Percentiles rank a stretch among this genome's conserved stretches.
phyloP scores from a whole-genome alignment of 2,113 vertebrate genomes.

The Thunnus thynnus region DNA sequence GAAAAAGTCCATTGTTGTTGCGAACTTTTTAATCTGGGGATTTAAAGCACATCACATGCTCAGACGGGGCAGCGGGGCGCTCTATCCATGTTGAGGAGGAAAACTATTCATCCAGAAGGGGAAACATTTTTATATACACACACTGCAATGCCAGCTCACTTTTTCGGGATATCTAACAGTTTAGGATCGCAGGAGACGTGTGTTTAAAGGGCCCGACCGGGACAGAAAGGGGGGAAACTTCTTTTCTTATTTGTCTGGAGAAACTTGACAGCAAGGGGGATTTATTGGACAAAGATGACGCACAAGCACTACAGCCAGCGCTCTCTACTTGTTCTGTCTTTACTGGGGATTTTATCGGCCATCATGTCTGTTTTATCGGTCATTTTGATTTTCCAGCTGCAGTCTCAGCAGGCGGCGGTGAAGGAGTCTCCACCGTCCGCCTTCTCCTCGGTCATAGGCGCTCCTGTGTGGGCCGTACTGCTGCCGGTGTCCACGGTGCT shows the following conservation, averaged over 20 bases:
- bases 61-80: slow-evolving; percentile 26
- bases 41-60: slow-evolving; percentile 83
- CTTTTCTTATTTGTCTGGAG: neutral
- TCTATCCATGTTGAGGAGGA: slow-evolving; percentile 14
- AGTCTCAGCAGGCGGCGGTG: slow-evolving; percentile 76
- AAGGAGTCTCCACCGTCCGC: slow-evolving; percentile 61
- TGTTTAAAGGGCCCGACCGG: neutral
- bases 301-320: slow-evolving; percentile 83
- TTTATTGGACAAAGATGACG: slow-evolving; percentile 68
- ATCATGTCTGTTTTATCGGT: slow-evolving; percentile 89
- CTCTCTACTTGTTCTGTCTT: slow-evolving; percentile 84
- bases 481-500: slow-evolving; percentile 87
- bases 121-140: neutral
- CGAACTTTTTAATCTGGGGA: slow-evolving; percentile 82
- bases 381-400: slow-evolving; percentile 91
- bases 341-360: slow-evolving; percentile 88
- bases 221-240: neutral
- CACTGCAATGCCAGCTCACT: slow-evolving; percentile 19
- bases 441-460: slow-evolving; percentile 62
- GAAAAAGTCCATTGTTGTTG: slow-evolving; percentile 82
- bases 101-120: slow-evolving; percentile 1
- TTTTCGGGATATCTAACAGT: slow-evolving; percentile 5
- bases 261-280: neutral
- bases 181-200: slow-evolving; percentile 7
- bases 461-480: slow-evolving; percentile 78